Conservation (phyloP, 1,140 invertebrate species). For the Cyclina sinensis region DNA sequence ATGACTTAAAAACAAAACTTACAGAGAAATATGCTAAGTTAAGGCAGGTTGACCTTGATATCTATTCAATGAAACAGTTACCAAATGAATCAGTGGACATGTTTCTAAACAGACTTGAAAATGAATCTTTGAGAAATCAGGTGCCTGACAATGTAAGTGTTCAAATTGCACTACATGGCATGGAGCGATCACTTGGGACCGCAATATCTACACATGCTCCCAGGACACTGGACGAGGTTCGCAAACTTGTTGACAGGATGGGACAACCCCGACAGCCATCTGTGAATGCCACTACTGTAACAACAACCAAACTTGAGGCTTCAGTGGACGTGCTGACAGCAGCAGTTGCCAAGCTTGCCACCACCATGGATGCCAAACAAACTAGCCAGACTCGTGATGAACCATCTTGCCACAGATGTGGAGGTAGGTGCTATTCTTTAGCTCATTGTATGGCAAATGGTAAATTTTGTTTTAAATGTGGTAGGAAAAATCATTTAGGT, state of each 20-base stretch:
- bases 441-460: not conserved
- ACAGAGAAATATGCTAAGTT: not conserved
- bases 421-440: not conserved
- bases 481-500: not conserved
- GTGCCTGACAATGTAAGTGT: not conserved
- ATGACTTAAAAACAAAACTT: not conserved
- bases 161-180: slow-evolving; percentile 11
- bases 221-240: not conserved
- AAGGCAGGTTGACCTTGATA: not conserved
- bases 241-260: not conserved
- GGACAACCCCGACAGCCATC: not conserved
- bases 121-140: not conserved
- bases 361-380: not conserved
- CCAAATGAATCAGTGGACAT: not conserved
- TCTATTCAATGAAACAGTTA: not conserved
- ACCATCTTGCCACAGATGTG: slow-evolving; percentile 7
- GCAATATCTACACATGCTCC: slow-evolving; percentile 14
- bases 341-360: not conserved
- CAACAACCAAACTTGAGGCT: too few relatives aligned
- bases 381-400: too few relatives aligned
- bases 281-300: not conserved
- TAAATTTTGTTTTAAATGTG: slow-evolving; percentile 11
- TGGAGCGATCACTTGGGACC: not conserved
- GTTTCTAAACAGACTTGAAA: too few relatives aligned
- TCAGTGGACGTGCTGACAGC: not conserved